Base-by-base conservation (phyloP, 1,140 invertebrate species). In the Pollicipes pollicipes region DNA sequence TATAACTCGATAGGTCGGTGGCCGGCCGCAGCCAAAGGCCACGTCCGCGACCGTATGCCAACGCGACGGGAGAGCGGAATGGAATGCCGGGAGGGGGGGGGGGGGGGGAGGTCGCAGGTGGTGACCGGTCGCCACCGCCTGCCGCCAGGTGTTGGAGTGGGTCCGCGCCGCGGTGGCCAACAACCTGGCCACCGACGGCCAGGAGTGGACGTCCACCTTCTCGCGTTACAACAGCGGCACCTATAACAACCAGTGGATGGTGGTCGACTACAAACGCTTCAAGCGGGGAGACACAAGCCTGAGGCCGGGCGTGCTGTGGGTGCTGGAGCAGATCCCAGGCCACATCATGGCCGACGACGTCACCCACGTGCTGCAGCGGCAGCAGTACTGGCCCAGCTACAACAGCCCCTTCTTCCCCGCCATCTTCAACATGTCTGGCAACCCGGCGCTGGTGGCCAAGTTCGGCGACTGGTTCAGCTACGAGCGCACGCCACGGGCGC, bases 181-280 rank as follows among this genome's bases (percentile, higher is more conserved):
- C 81, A 84, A 90, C 72, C 80, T 97, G 32, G 86, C 92, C 0
- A 81, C 78, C 0, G 84, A 84, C 76, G 88, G 89, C 3, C 79
- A 82, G 32, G 81, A 84, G 8, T 97, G 93, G 94, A 85, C 85
- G 0, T 35, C 79, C 16, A 76, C 79, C 10, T 87, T 87, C 75
- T 73, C 76, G 21, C 74, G 77, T 28, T 86, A 85, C 77, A 91
- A 93, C 80, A 90, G 88, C 72, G 89, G 88, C 13, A 93, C 90
- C 32, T 90, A 91, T 70, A 90, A 88, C 76, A 91, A 93, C 74
- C 90, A 96, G 77, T 97, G 93, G 93, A 85, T 93, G 72, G 81
- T 90, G 16, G 81, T 93, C 0, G 88, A 95, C 79, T 88, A 85
- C 82, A 84, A 84, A 78, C 75, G 80, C 77, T 88, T 88, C 72